phyloP scores from a whole-genome alignment of 2,888 invertebrate genomes.

The Macrosiphum euphorbiae region DNA sequence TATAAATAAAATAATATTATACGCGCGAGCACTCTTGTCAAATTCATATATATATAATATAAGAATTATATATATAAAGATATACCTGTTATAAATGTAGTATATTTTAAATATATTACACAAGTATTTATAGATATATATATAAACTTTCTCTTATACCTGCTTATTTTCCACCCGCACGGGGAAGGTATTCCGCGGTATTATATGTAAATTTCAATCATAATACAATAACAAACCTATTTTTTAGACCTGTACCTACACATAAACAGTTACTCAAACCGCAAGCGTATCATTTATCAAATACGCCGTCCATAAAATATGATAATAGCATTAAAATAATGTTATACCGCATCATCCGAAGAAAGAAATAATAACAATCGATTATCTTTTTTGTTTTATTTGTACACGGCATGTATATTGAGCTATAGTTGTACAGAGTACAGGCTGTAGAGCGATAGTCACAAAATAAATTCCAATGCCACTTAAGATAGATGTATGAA shows the following conservation, averaged over 20 bases:
- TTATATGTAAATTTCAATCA: not conserved
- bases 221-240: not conserved
- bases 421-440: not conserved
- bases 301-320: not conserved
- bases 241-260: not conserved
- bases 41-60: not conserved
- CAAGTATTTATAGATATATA: not conserved
- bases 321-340: not conserved
- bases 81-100: not conserved
- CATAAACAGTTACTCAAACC: not conserved
- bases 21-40: not conserved
- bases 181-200: not conserved
- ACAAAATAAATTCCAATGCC: not conserved
- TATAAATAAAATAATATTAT: not conserved
- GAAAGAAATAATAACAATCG: not conserved
- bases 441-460: not conserved
- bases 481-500: not conserved
- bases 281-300: not conserved
- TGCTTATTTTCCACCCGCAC: not conserved
- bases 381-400: not conserved
- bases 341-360: not conserved
- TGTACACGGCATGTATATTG: too few relatives aligned
- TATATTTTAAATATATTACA: not conserved
- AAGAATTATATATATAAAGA: too few relatives aligned
- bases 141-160: not conserved